Evolutionary conservation across 2,888 invertebrate genomes (phyloP), one percentile per base, ranked within the genome.

Genomic region (Cryptosula pallasiana): DNA sequence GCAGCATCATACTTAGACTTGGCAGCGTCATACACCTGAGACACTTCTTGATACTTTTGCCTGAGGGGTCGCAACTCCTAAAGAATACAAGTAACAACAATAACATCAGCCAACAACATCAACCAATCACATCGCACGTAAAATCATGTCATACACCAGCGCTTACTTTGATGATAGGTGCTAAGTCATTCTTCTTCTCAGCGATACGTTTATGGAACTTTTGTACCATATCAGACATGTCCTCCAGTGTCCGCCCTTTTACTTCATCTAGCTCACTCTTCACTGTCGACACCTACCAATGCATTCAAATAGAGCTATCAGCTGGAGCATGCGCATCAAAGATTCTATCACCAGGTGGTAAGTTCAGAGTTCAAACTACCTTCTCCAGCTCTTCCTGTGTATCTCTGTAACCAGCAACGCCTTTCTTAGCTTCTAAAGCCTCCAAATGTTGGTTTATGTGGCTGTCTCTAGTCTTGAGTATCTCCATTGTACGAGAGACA

Each of bases 401-500:
- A 74, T 84, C 84, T 69, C 86, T 79, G 78, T 86, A 88, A 0
- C 87, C 88, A 57, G 83, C 77, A 54, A 88, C 83, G 13, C 85
- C 85, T 55, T 81, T 78, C 76, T 80, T 81, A 25, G 76, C 76
- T 73, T 84, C 84, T 32, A 82, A 71, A 34, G 77, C 77, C 36
- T 78, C 89, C 83, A 89, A 87, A 69, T 88, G 87, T 75, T 88
- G 88, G 71, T 85, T 82, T 34, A 88, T 83, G 58, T 83, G 80
- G 29, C 87, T 86, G 74, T 87, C 86, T 73, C 86, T 83, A 71
- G 86, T 83, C 58, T 86, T 83, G 58, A 94, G 87, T 71, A 93
- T 90, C 79, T 92, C 91, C 72, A 90, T 85, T 0, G 93, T 92
- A 73, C 93, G 88, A 20, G 89, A 88, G 57, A 93, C 85, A 57